Evolutionary conservation across 2,888 invertebrate genomes (phyloP).

Genomic region (Sclerodermus sp.): DNA sequence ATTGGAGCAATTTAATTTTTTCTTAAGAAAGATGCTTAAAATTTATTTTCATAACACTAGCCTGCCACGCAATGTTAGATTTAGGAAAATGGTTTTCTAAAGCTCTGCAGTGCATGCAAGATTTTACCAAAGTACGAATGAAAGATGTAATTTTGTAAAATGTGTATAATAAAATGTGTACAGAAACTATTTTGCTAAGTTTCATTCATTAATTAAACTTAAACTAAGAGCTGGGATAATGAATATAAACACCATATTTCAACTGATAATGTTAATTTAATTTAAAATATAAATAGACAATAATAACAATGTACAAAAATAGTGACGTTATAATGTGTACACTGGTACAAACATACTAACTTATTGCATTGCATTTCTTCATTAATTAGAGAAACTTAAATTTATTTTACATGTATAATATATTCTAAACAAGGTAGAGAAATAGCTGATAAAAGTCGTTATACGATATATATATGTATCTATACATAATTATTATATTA

Average conservation of each 20-base stretch:
- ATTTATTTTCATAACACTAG: no score
- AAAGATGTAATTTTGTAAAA: slow-evolving; percentile 21
- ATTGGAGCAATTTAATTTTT: no score
- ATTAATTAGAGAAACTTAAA: no score
- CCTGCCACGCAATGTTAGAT: no score
- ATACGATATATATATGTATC: slow-evolving; percentile 40
- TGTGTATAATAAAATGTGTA: slow-evolving; percentile 18
- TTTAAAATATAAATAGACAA: slow-evolving; percentile 40
- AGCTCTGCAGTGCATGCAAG: no score
- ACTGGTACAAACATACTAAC: not conserved
- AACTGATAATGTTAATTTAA: not conserved
- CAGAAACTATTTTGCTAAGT: not conserved
- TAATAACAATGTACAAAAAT: slow-evolving; percentile 46
- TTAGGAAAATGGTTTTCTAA: no score
- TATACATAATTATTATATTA: slow-evolving; percentile 45
- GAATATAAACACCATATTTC: not conserved
- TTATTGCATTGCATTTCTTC: slow-evolving; percentile 10
- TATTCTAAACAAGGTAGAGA: no score
- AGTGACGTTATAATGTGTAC: slow-evolving; percentile 27
- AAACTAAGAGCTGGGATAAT: no score
- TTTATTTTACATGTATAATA: no score
- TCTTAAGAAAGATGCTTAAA: no score
- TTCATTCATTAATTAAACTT: not conserved
- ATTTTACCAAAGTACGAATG: not conserved
- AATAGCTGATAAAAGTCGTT: no score